Conservation (phyloP, 1,140 invertebrate genomes). For the Bombus breviceps region DNA sequence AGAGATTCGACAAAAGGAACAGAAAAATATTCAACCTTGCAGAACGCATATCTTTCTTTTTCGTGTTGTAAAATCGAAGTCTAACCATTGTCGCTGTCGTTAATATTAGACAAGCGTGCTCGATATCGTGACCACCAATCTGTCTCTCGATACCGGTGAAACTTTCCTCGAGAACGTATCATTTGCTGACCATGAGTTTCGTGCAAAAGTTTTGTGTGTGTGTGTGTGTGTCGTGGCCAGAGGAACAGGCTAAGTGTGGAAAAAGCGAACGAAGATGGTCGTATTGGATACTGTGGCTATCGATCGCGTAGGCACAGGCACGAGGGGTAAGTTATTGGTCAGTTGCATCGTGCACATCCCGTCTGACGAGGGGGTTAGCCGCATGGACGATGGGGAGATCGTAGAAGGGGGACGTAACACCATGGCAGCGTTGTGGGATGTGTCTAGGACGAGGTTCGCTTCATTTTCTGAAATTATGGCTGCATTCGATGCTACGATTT, state of each 20-base stretch:
- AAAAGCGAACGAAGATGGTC: conserved; percentile 52
- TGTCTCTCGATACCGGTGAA: not conserved
- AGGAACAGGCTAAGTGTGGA: conserved; percentile 14
- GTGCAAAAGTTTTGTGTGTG: conserved; percentile 6
- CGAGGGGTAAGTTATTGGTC: conserved; percentile 71
- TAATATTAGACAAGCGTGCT: conserved; percentile 35
- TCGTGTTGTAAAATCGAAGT: not conserved
- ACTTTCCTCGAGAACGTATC: conserved; percentile 50
- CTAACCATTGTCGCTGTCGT: not conserved
- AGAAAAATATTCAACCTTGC: not conserved
- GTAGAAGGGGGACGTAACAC: conserved; percentile 62
- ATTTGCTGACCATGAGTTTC: conserved; percentile 54
- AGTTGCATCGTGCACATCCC: conserved; percentile 69
- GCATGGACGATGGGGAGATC: conserved; percentile 53
- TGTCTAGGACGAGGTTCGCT: conserved; percentile 48
- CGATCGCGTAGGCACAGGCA: conserved; percentile 60
- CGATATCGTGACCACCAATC: conserved; percentile 39
- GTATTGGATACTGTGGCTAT: conserved; percentile 66
- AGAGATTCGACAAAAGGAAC: not conserved
- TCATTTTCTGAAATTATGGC: conserved; percentile 72
- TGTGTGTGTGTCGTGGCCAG: no score
- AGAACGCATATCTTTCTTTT: not conserved
- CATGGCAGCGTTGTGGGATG: conserved; percentile 60
- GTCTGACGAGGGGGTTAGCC: conserved; percentile 66
- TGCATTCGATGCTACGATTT: conserved; percentile 41